phyloP scores from a whole-genome alignment of 2,797 vertebrate genomes.

The Tiaroga cobitis region DNA sequence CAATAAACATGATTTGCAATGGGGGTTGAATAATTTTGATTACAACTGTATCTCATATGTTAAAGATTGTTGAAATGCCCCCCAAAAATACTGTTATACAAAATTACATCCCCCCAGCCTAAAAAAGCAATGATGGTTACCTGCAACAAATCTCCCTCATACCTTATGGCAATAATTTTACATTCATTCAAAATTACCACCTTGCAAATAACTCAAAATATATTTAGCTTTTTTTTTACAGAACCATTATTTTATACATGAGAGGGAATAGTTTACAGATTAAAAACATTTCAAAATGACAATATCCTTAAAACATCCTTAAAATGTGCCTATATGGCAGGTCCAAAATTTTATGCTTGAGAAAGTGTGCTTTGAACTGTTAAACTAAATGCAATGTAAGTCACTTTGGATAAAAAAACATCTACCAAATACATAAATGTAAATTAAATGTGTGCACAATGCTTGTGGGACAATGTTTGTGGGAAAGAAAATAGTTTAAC shows the following conservation, averaged over 20 bases:
- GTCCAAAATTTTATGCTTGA: background rate
- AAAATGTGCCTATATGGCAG: too few relatives aligned
- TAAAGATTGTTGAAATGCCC: background rate
- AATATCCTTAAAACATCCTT: background rate
- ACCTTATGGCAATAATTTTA: background rate
- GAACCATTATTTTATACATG: background rate
- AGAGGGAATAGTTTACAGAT: background rate
- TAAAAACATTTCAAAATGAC: background rate
- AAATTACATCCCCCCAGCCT: background rate
- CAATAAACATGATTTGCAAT: too few relatives aligned
- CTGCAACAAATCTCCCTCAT: background rate
- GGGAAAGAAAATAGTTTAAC: background rate
- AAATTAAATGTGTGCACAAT: background rate
- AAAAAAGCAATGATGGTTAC: background rate
- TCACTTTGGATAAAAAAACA: background rate
- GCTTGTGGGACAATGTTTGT: background rate
- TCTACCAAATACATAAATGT: background rate
- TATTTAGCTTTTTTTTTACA: background rate
- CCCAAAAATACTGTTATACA: background rate
- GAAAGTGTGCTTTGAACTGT: background rate
- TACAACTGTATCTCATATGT: background rate
- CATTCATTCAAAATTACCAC: background rate
- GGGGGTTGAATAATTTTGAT: too few relatives aligned
- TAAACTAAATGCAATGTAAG: background rate
- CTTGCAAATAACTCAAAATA: background rate